Evolutionary conservation across 1,140 invertebrate species (phyloP), one percentile per base, ranked within the genome.

Genomic region (Wasmannia auropunctata): DNA sequence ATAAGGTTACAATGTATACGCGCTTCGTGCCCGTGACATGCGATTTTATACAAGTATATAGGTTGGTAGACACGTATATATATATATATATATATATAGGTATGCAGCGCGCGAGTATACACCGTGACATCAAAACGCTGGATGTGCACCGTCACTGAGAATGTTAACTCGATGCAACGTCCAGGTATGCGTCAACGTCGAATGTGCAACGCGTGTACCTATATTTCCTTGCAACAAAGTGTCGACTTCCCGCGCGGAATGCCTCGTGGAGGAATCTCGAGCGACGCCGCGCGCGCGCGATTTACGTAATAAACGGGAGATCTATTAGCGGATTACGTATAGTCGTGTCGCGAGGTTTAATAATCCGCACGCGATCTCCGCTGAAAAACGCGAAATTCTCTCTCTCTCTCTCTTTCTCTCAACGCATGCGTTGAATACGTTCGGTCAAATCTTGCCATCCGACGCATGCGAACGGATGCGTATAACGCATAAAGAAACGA

Each of bases 131-230:
- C 49, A 14, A 80, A 80, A 80, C 62, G 34, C 79, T 74, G 37
- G 37, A 83, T 60, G 67, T 74, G 79, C 79, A 83, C 6, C 67
- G 79, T 74, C 79, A 83, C 51, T 83, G 67, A 40, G n/a, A 83
- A 74, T 69, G 37, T 28, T 83, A 83, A 60, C 74, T 74, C 49
- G 51, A 74, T 58, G 79, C 79, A 83, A 60, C 51, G 56, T 83
- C 37, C 79, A 83, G 67, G 19, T 70, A 83, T 58, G 54, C 67
- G 51, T 81, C 37, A 72, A 31, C 37, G 37, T 28, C 6, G 70
- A 8, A 56, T 43, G n/a, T n/a, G n/a, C 37, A 58, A 43, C 28
- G 22, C 49, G 25, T n/a, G 34, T 11, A 3, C 49, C n/a, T n/a
- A 19, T n/a, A 72, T 83, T 74, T 72, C 25, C 65, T 81, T n/a